Conservation (phyloP, 2,113 vertebrate species). For the Sprattus sprattus region DNA sequence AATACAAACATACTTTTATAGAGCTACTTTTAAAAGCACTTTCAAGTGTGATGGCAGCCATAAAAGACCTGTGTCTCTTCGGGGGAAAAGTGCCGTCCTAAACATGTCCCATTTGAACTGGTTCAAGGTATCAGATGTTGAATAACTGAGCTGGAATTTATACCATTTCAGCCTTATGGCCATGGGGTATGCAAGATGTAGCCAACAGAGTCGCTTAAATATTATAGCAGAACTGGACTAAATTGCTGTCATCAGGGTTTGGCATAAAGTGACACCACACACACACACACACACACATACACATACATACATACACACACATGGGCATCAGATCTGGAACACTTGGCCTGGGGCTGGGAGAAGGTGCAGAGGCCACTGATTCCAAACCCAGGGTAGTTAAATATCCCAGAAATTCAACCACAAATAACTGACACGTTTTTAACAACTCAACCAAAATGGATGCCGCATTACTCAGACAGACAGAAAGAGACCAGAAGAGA, state of each 20-base stretch:
- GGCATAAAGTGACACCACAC: conserved; percentile 26
- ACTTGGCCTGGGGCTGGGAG: background rate
- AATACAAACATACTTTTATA: background rate
- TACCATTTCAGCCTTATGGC: background rate
- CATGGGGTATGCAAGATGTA: background rate
- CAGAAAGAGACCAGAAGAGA: background rate
- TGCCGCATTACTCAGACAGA: background rate
- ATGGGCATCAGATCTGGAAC: background rate
- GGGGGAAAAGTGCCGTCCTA: background rate
- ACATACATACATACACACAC: background rate
- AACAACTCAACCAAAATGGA: background rate
- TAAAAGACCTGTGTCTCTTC: background rate
- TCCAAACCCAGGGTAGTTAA: conserved; percentile 3
- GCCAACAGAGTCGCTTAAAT: background rate
- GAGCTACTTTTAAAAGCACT: background rate
- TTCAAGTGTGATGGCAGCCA: background rate
- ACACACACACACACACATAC: background rate
- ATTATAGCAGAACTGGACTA: conserved; percentile 4
- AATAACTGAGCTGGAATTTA: conserved; percentile 1
- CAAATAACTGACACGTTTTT: background rate
- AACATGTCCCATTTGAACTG: background rate
- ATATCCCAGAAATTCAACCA: background rate
- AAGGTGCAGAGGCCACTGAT: background rate
- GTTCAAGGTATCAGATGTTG: background rate
- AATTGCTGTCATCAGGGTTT: conserved; percentile 14